phyloP scores from a whole-genome alignment of 2,888 invertebrate species.

The Danaus chrysippus region DNA sequence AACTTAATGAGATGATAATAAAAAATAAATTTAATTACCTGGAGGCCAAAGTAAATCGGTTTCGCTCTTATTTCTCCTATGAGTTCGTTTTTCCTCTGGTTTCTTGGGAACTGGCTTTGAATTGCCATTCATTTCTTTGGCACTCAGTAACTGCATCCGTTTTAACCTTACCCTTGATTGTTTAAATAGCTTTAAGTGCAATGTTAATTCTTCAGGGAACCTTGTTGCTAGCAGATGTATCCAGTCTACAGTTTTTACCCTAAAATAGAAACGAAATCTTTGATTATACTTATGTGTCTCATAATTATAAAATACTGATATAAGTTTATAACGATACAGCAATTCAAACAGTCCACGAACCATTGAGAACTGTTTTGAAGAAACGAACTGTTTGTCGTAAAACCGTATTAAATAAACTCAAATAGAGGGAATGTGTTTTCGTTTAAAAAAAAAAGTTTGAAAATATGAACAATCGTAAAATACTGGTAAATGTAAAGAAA shows the following conservation, averaged over 20 bases:
- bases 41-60: constrained; percentile 84
- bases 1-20: constrained; percentile 6
- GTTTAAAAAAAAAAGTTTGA: too few species aligned
- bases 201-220: constrained; percentile 93
- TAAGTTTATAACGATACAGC: background rate
- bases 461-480: too few species aligned
- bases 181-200: constrained; percentile 91
- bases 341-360: too few species aligned
- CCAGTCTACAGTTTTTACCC: constrained; percentile 93
- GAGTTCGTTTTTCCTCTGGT: constrained; percentile 73
- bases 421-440: too few species aligned
- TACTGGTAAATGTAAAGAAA: too few species aligned
- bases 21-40: constrained; percentile 46
- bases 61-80: constrained; percentile 86
- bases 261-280: constrained; percentile 37
- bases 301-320: background rate
- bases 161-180: constrained; percentile 82
- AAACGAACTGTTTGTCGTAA: too few species aligned
- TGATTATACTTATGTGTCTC: background rate
- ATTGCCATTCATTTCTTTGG: constrained; percentile 66
- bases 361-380: too few species aligned
- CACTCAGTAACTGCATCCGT: constrained; percentile 64
- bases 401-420: too few species aligned
- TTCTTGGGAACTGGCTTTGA: constrained; percentile 63
- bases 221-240: constrained; percentile 91